Conservation (phyloP, 2,888 invertebrate genomes). For the Salticus scenicus region DNA sequence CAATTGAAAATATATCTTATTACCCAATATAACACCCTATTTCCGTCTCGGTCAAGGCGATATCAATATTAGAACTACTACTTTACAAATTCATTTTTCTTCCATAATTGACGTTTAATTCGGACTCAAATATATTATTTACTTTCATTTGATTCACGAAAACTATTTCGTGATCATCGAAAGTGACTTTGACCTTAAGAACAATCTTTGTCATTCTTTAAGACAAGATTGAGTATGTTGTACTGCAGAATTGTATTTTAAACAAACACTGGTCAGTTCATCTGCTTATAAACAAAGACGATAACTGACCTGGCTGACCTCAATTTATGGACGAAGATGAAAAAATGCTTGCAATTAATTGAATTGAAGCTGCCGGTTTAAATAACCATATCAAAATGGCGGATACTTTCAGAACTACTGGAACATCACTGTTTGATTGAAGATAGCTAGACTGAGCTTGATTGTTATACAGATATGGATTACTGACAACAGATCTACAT, state of each 20-base stretch:
- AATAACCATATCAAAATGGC: constrained; percentile 28
- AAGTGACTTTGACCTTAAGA: background rate
- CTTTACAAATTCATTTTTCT: background rate
- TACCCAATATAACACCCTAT: no score
- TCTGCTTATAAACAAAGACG: background rate
- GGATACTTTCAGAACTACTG: constrained; percentile 18
- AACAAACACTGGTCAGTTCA: background rate
- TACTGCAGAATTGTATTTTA: background rate
- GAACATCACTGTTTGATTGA: background rate
- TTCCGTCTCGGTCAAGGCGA: background rate
- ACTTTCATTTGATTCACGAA: background rate
- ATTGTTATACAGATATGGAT: constrained; percentile 10
- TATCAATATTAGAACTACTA: background rate
- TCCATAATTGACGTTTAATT: background rate
- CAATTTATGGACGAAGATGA: constrained; percentile 14
- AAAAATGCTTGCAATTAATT: constrained; percentile 34
- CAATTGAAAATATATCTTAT: no score
- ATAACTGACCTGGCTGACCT: constrained; percentile 57
- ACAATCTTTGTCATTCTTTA: background rate
- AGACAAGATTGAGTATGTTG: background rate
- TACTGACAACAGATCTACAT: background rate
- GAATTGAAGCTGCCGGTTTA: constrained; percentile 27
- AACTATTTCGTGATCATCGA: no score
- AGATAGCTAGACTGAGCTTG: background rate
- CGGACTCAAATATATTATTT: background rate